Evolutionary conservation across 2,888 invertebrate genomes (phyloP), one percentile per base, ranked within the genome.

Genomic region (Abrostola tripartita): DNA sequence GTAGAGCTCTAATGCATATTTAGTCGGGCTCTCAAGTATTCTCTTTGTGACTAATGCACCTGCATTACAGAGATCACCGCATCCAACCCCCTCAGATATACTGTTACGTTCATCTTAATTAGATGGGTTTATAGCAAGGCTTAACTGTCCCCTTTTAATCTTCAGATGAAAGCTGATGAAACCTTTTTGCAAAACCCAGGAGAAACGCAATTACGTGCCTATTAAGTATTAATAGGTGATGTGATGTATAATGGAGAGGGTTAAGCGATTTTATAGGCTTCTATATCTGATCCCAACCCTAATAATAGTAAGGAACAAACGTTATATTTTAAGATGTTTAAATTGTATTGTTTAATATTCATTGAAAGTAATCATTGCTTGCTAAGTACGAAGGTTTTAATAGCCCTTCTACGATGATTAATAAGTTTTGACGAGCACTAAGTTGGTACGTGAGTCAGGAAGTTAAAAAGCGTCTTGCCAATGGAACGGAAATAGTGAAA

Each of bases 171-270:
- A 79, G 78, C 76, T 71, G 65, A 77, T 71, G 74, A 68, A 66
- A 78, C 79, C 81, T 83, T 80, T 80, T 81, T 78, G 74, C 59
- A 61, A 71, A 75, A 67, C 72, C 70, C 66, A 57, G 60, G 74
- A 82, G 83, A 74, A 81, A 84, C 77, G 83, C 85, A 88, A 90
- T 89, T 87, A 87, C 82, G 72, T 66, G 67, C 72, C 81, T 81
- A 87, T 89, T 88, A 88, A 86, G 78, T 86, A 90, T 90, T 88
- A 84, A 88, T 85, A 82, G 81, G 76, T 65, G 59, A 76, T 77
- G 76, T 82, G 72, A 78, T 77, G 75, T 84, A 81, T 81, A 81
- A 84, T 81, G 65, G 74, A 79, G 81, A 82, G 86, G 86, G 87
- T 83, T 86, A 81, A 85, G 68, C 71, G 79, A 79, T 83, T 85